Evolutionary conservation across 2,888 invertebrate genomes (phyloP).

Genomic region (Cryptus armator): DNA sequence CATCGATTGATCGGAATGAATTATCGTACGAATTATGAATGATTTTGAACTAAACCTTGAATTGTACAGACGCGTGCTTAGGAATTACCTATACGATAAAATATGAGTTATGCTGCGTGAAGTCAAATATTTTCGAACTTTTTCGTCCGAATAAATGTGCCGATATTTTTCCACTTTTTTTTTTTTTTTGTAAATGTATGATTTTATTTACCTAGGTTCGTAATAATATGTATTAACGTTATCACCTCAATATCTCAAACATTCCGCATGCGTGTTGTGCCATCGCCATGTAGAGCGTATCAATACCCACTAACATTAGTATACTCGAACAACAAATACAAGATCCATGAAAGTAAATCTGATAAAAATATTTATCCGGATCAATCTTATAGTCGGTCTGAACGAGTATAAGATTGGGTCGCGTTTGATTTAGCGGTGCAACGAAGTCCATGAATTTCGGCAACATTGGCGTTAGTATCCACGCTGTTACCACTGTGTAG

Average conservation of each 20-base stretch:
- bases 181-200: no score
- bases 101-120: no score
- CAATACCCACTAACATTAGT: not conserved
- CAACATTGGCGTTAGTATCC: not conserved
- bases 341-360: not conserved
- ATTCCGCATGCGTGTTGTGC: slow-evolving; percentile 25
- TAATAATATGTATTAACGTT: not conserved
- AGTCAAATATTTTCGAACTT: no score
- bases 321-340: not conserved
- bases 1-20: no score
- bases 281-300: slow-evolving; percentile 11
- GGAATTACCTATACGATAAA: no score
- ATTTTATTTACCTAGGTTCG: no score
- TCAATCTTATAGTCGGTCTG: slow-evolving; percentile 31
- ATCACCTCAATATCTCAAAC: slow-evolving; percentile 31
- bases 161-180: no score
- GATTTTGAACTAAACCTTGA: no score
- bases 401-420: not conserved
- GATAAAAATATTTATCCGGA: slow-evolving; percentile 13
- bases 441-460: not conserved
- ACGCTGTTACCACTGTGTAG: not conserved
- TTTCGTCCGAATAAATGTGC: no score
- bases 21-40: no score
- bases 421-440: slow-evolving; percentile 13
- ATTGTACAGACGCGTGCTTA: no score